Base-by-base conservation (phyloP, 2,888 invertebrate species). In the Stenodera caucasica region DNA sequence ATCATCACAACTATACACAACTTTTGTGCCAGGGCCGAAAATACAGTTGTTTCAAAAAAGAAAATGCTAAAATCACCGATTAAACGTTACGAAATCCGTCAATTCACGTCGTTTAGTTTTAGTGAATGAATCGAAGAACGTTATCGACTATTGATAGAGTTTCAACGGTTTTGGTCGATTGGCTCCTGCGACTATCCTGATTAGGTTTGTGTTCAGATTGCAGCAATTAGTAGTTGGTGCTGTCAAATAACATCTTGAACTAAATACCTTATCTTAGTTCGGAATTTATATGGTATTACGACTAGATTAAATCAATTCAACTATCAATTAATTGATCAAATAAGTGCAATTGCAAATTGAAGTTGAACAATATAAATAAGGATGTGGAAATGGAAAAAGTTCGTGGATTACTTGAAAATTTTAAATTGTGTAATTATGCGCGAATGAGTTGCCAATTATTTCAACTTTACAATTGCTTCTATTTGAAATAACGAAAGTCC, bases 91-190 rank as follows among this genome's bases (percentile, higher is more conserved):
- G 7, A 26, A 26, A 26, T 26, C 7, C 26, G 26, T 26, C 26
- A 26, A 26, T 26, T 26, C 26, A 26, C 26, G 26, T 26, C 26
- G 26, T 5, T 9, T 9, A 6, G 30, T 8, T 30, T 30, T 5
- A 30, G 8, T 30, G 7, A 30, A 9, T 32, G 40, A 49, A 57
- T 57, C 26, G 30, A 12, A 54, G 50, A 30, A 54, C 29, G 35
- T 62, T 51, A 54, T 50, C 57, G 61, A 57, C 58, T 49, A 67
- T 67, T 62, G 69, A 69, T 67, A 58, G 64, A 69, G 69, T 66
- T 65, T 65, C 63, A 65, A 66, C 58, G 52, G 65, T 56, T 58
- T 50, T 55, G 65, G 64, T 66, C 66, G 60, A 67, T 67, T 66
- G 64, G 56, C 61, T 61, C 60, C 54, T 59, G n/a, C 62, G 55